These are phyloP conservation scores for Xanthia icteritia DNA, from an alignment of 2,888 invertebrate species.

Conservation along the genomic window DNA sequence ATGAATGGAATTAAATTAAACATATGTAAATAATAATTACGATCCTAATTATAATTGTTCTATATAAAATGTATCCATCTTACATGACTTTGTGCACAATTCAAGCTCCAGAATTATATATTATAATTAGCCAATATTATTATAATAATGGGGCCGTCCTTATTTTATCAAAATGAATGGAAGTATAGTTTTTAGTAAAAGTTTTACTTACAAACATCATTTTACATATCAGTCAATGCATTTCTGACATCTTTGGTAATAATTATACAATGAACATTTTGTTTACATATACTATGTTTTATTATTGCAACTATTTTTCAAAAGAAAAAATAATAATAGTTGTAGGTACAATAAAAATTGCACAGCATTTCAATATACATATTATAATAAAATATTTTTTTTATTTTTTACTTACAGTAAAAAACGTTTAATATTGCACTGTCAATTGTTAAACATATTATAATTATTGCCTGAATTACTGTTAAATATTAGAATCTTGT, in stretches of 20 bases:
- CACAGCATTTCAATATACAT: constrained; percentile 79
- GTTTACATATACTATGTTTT: constrained; percentile 66
- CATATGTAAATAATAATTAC: constrained; percentile 63
- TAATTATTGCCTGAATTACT: constrained; percentile 78
- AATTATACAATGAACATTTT: constrained; percentile 71
- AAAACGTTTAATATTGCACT: constrained; percentile 88
- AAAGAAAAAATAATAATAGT: constrained; percentile 70
- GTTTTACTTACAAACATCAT: constrained; percentile 73
- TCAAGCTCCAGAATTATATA: constrained; percentile 75
- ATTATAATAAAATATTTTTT: constrained; percentile 76
- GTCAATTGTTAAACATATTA: constrained; percentile 75
- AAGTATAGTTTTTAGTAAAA: constrained; percentile 73
- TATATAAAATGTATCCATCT: constrained; percentile 71
- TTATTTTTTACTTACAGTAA: constrained; percentile 87
- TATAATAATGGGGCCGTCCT: constrained; percentile 75
- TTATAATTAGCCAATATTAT: constrained; percentile 70
- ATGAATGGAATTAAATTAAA: constrained; percentile 63
- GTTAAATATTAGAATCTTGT: constrained; percentile 69
- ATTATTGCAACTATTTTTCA: constrained; percentile 70
- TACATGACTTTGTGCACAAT: constrained; percentile 85
- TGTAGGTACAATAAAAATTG: constrained; percentile 81
- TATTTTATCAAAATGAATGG: constrained; percentile 76
- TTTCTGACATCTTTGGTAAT: constrained; percentile 87
- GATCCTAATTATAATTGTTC: constrained; percentile 69
- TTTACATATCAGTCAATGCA: constrained; percentile 77